Conservation (phyloP, 2,113 vertebrate genomes). For the Benitochromis conjunctus region DNA sequence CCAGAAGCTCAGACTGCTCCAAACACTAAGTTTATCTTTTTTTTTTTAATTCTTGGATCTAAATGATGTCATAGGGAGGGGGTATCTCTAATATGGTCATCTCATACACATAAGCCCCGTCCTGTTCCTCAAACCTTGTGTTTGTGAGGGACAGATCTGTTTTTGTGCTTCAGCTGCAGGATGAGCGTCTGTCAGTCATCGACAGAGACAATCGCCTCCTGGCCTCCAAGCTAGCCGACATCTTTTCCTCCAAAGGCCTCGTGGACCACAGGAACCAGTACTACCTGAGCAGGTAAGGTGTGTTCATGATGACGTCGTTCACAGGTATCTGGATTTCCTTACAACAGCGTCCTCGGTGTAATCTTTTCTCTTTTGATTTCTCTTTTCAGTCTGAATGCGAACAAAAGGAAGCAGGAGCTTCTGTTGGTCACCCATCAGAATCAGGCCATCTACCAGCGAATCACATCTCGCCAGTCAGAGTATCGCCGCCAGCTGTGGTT, state of each 20-base stretch:
- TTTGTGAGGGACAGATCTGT: not conserved
- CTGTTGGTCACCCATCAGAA: constrained; percentile 66
- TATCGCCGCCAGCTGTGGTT: constrained; percentile 67
- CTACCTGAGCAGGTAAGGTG: constrained; percentile 60
- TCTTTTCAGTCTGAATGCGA: constrained; percentile 67
- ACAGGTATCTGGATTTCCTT: not conserved
- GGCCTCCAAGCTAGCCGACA: constrained; percentile 63
- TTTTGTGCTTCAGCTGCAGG: constrained; percentile 59
- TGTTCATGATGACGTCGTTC: not conserved
- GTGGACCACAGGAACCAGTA: constrained; percentile 76
- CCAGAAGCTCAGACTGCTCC: too few relatives aligned
- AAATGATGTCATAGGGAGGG: too few relatives aligned
- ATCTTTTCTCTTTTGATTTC: not conserved
- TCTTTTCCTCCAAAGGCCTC: constrained; percentile 64
- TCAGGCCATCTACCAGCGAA: constrained; percentile 67
- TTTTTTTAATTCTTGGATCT: too few relatives aligned
- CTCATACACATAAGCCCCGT: not conserved
- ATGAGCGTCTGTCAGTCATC: constrained; percentile 58
- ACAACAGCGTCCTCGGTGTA: not conserved
- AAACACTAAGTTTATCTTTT: too few relatives aligned
- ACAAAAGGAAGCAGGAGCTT: constrained; percentile 59
- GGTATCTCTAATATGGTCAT: not conserved
- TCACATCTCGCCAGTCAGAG: constrained; percentile 64
- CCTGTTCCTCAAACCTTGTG: not conserved
- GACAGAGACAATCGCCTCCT: constrained; percentile 70